phyloP scores from a whole-genome alignment of 2,113 vertebrate species.

The Haemorhous mexicanus region DNA sequence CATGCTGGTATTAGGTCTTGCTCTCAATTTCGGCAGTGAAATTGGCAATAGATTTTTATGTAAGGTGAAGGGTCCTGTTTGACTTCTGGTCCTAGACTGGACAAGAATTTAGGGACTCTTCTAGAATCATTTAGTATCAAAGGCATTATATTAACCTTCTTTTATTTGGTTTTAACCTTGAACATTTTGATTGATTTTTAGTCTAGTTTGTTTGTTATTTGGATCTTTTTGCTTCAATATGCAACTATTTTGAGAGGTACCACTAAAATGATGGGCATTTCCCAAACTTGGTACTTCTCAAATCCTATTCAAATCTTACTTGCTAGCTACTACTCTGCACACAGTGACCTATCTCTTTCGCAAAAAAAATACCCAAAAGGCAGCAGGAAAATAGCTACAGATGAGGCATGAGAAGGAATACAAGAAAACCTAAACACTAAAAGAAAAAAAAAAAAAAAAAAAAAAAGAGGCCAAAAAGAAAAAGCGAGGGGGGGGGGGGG shows the following conservation, averaged over 20 bases:
- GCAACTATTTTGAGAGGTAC: neutral
- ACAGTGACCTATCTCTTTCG: neutral
- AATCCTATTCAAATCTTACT: neutral
- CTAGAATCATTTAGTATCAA: neutral
- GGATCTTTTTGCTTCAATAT: neutral
- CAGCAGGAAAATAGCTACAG: neutral
- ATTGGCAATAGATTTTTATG: neutral
- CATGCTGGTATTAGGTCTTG: neutral
- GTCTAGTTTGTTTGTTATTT: neutral
- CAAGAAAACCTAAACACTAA: neutral
- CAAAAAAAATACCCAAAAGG: neutral
- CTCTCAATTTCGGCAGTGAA: neutral
- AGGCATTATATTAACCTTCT: neutral
- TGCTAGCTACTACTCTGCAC: neutral
- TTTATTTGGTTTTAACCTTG: neutral
- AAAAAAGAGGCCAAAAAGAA: neutral
- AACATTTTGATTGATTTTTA: neutral
- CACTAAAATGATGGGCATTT: neutral
- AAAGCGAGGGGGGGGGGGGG: fast-evolving
- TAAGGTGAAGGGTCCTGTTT: neutral
- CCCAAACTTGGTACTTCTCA: neutral
- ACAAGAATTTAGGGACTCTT: neutral
- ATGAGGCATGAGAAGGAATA: neutral
- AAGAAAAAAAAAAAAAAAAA: neutral
- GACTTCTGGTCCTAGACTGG: neutral